Conservation (phyloP, 2,113 vertebrate genomes). For the Neodontobutis hainanensis region DNA sequence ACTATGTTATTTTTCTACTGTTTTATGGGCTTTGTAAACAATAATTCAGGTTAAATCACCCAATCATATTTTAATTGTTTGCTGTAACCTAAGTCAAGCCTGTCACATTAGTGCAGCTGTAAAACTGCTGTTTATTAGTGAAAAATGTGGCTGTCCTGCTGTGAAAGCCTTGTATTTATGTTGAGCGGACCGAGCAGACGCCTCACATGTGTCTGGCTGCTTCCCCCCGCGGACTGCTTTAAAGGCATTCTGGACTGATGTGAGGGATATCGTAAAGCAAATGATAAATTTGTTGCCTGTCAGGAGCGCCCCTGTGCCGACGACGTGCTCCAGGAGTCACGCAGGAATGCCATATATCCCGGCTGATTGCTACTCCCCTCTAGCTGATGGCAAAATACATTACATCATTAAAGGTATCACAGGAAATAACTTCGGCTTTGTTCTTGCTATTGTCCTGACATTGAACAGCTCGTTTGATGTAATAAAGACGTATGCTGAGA, state of each 20-base stretch:
- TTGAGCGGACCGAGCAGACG: slow-evolving; percentile 62
- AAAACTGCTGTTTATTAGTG: slow-evolving; percentile 72
- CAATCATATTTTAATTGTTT: slow-evolving; percentile 19
- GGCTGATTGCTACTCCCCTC: slow-evolving; percentile 67
- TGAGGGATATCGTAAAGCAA: slow-evolving; percentile 78
- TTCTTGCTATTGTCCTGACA: slow-evolving; percentile 70
- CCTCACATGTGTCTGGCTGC: slow-evolving; percentile 72
- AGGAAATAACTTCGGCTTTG: slow-evolving; percentile 73
- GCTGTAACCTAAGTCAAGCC: slow-evolving; percentile 19
- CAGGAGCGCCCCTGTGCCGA: slow-evolving; percentile 62
- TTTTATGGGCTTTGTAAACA: too few species aligned
- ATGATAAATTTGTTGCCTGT: slow-evolving; percentile 80
- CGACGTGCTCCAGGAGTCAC: slow-evolving; percentile 69
- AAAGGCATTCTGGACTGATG: slow-evolving; percentile 77
- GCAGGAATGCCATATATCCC: slow-evolving; percentile 76
- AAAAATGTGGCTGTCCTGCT: slow-evolving; percentile 57
- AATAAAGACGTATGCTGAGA: slow-evolving; percentile 76
- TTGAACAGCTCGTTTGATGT: slow-evolving; percentile 68
- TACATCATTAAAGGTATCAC: slow-evolving; percentile 75
- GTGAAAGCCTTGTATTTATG: slow-evolving; percentile 71
- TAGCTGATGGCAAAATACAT: slow-evolving; percentile 64
- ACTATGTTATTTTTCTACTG: too few species aligned
- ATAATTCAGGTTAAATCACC: background rate
- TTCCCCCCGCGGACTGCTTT: slow-evolving; percentile 53
- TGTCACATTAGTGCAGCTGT: slow-evolving; percentile 44